Evolutionary conservation across 2,888 invertebrate genomes (phyloP).

Genomic region (Parnassius apollo): DNA sequence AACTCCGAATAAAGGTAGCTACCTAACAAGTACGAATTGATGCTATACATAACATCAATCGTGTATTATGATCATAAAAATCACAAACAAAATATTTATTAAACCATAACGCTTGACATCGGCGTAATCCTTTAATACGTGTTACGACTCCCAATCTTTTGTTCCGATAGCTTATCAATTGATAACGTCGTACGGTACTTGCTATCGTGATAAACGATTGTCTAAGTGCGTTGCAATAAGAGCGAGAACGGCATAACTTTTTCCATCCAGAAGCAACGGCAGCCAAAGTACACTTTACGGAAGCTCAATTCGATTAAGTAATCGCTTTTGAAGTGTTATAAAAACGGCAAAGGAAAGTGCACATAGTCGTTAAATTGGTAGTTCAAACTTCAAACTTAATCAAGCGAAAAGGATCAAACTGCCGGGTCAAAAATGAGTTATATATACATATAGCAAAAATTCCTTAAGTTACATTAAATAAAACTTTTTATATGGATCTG

Average conservation of each 20-base stretch:
- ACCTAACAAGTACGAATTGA: no score
- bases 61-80: conserved; percentile 12
- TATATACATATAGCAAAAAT: no score
- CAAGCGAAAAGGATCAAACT: no score
- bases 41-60: no score
- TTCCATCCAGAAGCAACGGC: background rate
- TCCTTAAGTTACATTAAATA: no score
- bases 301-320: conserved; percentile 24
- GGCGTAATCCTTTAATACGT: conserved; percentile 15
- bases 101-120: background rate
- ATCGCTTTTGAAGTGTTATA: conserved; percentile 23
- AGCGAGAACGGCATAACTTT: background rate
- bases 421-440: no score
- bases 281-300: conserved; percentile 14
- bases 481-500: no score
- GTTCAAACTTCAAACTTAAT: no score
- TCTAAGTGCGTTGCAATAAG: conserved; percentile 1
- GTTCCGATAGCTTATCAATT: conserved; percentile 20
- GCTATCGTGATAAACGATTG: background rate
- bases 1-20: no score
- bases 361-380: no score
- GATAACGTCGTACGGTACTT: conserved; percentile 9
- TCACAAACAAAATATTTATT: conserved; percentile 9
- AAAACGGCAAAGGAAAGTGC: background rate
- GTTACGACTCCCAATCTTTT: conserved; percentile 11